Conservation (phyloP, 2,797 vertebrate species). For the Agapornis canus region DNA sequence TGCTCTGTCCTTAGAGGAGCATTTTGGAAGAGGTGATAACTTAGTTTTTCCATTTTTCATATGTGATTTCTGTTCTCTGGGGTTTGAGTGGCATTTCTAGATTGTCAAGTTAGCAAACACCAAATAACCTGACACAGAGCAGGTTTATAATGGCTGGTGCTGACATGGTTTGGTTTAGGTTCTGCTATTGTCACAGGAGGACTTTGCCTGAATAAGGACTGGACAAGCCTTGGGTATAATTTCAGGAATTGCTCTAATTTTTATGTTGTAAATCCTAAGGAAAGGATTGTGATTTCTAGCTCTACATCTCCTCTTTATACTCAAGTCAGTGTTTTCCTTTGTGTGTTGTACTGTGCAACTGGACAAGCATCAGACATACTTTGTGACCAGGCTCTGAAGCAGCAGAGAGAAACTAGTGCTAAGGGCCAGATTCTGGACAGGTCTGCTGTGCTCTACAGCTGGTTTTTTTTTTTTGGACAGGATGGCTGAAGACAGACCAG, state of each 20-base stretch:
- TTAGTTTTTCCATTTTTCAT: neutral
- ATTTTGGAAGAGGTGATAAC: neutral
- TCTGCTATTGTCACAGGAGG: neutral
- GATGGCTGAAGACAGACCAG: neutral
- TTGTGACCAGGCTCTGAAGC: neutral
- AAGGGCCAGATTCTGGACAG: neutral
- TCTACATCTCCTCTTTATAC: neutral
- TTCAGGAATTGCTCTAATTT: neutral
- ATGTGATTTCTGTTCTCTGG: neutral
- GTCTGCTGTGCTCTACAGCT: neutral
- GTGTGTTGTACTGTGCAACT: neutral
- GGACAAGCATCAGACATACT: neutral
- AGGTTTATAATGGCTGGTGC: neutral
- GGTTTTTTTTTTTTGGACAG: neutral
- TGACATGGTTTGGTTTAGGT: neutral
- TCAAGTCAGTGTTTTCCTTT: neutral
- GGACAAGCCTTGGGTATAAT: neutral
- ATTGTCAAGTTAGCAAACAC: neutral
- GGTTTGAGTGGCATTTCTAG: neutral
- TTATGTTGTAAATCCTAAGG: neutral
- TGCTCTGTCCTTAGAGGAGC: neutral
- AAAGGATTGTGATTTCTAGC: neutral
- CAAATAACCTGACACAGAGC: neutral
- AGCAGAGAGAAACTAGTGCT: neutral
- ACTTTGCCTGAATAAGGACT: neutral